Base-by-base conservation (phyloP, 2,888 invertebrate species). In the Drosophila siamana region DNA sequence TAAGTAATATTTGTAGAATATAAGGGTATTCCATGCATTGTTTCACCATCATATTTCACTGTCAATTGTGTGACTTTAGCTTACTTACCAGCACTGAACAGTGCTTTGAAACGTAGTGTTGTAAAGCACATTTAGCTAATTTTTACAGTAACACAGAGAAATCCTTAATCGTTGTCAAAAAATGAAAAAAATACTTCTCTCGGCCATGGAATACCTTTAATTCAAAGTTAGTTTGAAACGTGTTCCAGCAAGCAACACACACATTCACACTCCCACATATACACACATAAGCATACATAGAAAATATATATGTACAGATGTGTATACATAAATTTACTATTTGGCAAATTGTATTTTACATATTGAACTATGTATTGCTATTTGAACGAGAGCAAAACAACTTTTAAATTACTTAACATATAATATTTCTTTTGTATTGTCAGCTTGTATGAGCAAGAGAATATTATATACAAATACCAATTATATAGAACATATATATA, bases 331-430 rank as follows among this genome's bases (percentile, higher is more conserved):
- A 44, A 56, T 48, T 51, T 66, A 62, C 19, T 67, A 63, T 59
- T 41, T 55, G 61, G 33, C 59, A 51, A 66, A 64, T 46, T 65
- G 54, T 57, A 51, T 64, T 70, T 71, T 63, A 51, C 68, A 55
- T 52, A 52, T 33, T 46, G 50, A 56, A 46, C 33, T 40, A 19
- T 19, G 19, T 19, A 30, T 5, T 11, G 11, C 11, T 33, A 33
- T 5, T 33, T 33, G 33, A 33, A 8, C 2, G 36, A 43, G 28
- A 33, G 28, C 26, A 41, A 54, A 41, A 54, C n/a, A 63, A 69
- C 46, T 69, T 74, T 69, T 55, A 66, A 66, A 61, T 66, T 78
- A 66, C 26, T 44, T 50, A 68, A 50, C 19, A 41, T 41, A 19
- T 30, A 30, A 16, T 28, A 44, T 61, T 46, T 54, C 54, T 60